Percentiles rank a stretch among this genome's conserved stretches.
Conservation (phyloP, 2,888 invertebrate genomes). For the Patella pellucida region DNA sequence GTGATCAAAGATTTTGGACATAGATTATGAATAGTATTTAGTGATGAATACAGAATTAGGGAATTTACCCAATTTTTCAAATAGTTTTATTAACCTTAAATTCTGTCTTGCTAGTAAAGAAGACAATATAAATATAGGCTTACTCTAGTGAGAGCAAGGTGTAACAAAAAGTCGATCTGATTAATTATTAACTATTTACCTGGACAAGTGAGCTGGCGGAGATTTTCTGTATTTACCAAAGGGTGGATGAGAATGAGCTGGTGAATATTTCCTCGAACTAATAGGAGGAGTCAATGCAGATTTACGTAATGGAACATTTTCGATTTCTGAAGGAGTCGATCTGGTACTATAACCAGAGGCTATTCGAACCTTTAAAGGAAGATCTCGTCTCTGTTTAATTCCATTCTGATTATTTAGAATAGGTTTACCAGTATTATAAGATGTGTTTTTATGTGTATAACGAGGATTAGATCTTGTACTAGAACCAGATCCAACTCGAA, state of each 20-base stretch:
- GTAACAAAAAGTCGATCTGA: too few species aligned
- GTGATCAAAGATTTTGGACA: too few species aligned
- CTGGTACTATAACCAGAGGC: not conserved
- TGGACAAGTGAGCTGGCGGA: constrained; percentile 11
- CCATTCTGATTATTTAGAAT: not conserved
- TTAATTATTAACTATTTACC: not conserved
- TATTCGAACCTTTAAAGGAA: not conserved
- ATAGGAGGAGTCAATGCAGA: constrained; percentile 1
- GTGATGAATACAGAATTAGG: too few species aligned
- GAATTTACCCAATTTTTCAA: too few species aligned
- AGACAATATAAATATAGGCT: too few species aligned
- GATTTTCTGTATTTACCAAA: constrained; percentile 17
- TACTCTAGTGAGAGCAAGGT: too few species aligned
- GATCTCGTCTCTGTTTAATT: not conserved
- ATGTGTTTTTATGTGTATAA: not conserved
- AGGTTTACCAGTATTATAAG: not conserved
- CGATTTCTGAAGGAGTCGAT: not conserved
- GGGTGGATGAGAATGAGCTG: constrained; percentile 5
- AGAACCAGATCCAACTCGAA: not conserved
- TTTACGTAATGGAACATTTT: not conserved
- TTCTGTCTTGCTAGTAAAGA: too few species aligned
- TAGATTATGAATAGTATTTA: too few species aligned
- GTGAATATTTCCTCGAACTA: not conserved
- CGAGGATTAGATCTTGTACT: not conserved
- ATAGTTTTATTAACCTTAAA: too few species aligned